Base-by-base conservation (phyloP, 2,113 vertebrate genomes). In the Tonatia bakeri region DNA sequence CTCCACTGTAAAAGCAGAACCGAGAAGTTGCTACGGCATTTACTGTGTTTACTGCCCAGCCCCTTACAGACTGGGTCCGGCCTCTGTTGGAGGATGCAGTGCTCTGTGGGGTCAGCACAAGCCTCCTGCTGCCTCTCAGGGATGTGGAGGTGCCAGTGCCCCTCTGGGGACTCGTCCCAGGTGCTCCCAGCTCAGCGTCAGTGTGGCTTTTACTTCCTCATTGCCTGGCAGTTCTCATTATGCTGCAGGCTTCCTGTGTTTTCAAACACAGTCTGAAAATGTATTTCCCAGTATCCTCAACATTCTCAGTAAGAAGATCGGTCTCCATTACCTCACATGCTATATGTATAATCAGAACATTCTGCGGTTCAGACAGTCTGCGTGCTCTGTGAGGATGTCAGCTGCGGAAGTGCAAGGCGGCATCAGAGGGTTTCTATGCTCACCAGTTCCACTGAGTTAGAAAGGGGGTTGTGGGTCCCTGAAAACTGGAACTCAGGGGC, bases 241-340 rank as follows among this genome's bases (percentile, higher is more conserved):
- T 11, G 11, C 13, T 10, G 16, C 22, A 90, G 15, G 20, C 61
- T 45, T 79, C 22, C 15, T 40, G 5, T n/a, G 31, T 54, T 31
- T 87, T 76, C 31, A 65, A 52, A 47, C 22, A 87, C 43, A 90
- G 56, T 85, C 70, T 64, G 1, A 69, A 72, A 82, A 75, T 31
- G 36, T 11, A 33, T 75, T 85, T 94, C 36, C 43, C 67, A 79
- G 9, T 33, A 70, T 84, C 80, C 64, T 90, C 33, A 87, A 13
- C 20, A 45, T 83, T 72, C 54, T 50, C 33, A 36, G 15, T 38
- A 31, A 70, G 91, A 94, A 82, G 9, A 15, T 75, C 38, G 5
- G 36, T 94, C 8, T 19, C 69, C 9, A 28, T 96, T 91, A 72
- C 19, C 81, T 43, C 95, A 87, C 24, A 64, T 33, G 31, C 54